phyloP scores from a whole-genome alignment of 2,888 invertebrate species.

The Drosophila macrospina region DNA sequence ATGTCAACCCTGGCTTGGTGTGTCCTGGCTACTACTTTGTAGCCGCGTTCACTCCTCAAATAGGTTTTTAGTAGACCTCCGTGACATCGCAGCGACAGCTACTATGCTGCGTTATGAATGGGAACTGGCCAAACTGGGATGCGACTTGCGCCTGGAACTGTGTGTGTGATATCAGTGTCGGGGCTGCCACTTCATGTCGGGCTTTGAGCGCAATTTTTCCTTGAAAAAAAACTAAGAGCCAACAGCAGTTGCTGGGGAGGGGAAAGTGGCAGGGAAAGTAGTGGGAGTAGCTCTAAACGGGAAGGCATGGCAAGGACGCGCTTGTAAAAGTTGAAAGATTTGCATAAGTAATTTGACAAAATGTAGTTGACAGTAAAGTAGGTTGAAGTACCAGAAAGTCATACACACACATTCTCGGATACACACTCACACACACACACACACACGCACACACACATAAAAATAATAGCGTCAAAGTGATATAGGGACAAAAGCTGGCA shows the following conservation, averaged over 20 bases:
- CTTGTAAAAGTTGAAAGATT: conserved; percentile 80
- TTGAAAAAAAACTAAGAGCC: conserved; percentile 21
- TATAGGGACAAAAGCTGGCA: conserved; percentile 44
- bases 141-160: conserved; percentile 33
- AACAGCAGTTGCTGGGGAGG: conserved; percentile 20
- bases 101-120: conserved; percentile 57
- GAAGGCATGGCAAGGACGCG: conserved; percentile 74
- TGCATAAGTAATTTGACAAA: conserved; percentile 83
- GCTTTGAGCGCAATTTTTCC: conserved; percentile 74
- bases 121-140: conserved; percentile 31
- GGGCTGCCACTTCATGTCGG: conserved; percentile 71
- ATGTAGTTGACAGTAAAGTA: conserved; percentile 81
- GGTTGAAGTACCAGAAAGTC: conserved; percentile 58
- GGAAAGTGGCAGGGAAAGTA: conserved; percentile 23
- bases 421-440: too few relatives aligned
- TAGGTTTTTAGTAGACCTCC: conserved; percentile 71
- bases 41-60: conserved; percentile 54
- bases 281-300: conserved; percentile 64
- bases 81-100: conserved; percentile 31
- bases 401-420: conserved; percentile 28
- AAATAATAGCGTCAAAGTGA: conserved; percentile 58
- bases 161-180: conserved; percentile 68
- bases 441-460: conserved; percentile 30
- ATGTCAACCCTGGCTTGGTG: conserved; percentile 8
- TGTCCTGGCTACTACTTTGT: conserved; percentile 46